These are phyloP conservation scores for Chelonus formosanus DNA, from an alignment of 2,888 invertebrate genomes.

Conservation along the genomic window DNA sequence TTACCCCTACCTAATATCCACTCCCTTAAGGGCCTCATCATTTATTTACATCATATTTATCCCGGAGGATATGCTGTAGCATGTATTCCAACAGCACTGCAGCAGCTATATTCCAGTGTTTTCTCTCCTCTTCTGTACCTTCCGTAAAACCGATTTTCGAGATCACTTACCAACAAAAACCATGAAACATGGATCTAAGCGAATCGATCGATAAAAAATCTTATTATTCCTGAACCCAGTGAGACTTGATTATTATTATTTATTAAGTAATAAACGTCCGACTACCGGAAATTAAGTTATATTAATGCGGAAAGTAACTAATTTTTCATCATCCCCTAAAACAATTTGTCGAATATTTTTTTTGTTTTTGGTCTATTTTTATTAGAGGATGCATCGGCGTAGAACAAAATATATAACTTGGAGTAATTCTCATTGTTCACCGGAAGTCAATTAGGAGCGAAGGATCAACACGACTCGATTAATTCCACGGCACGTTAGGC, in stretches of 20 bases:
- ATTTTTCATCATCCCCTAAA: too few species aligned
- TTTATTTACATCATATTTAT: conserved; percentile 65
- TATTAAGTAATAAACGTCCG: neutral
- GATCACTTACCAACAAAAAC: conserved; percentile 33
- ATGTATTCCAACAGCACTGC: conserved; percentile 7
- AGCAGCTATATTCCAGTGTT: conserved; percentile 4
- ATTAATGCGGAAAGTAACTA: too few species aligned
- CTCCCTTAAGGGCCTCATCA: conserved; percentile 64
- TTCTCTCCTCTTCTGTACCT: conserved; percentile 9
- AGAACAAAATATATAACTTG: neutral
- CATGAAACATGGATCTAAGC: conserved; percentile 41
- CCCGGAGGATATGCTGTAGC: conserved; percentile 51
- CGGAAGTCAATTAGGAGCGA: conserved; percentile 46
- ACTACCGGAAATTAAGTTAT: neutral
- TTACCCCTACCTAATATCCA: conserved; percentile 63
- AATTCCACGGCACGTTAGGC: conserved; percentile 42
- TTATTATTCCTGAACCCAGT: conserved; percentile 3
- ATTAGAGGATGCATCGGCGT: too few species aligned
- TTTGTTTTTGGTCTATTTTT: too few species aligned
- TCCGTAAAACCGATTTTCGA: conserved; percentile 4
- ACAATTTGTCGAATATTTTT: too few species aligned
- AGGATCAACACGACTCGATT: conserved; percentile 43
- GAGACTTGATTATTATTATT: neutral
- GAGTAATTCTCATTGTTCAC: conserved; percentile 26
- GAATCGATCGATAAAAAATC: conserved; percentile 24